Evolutionary conservation across 92 coral and sea anemone species (phyloP).

Genomic region (Epizoanthus stellaris): DNA sequence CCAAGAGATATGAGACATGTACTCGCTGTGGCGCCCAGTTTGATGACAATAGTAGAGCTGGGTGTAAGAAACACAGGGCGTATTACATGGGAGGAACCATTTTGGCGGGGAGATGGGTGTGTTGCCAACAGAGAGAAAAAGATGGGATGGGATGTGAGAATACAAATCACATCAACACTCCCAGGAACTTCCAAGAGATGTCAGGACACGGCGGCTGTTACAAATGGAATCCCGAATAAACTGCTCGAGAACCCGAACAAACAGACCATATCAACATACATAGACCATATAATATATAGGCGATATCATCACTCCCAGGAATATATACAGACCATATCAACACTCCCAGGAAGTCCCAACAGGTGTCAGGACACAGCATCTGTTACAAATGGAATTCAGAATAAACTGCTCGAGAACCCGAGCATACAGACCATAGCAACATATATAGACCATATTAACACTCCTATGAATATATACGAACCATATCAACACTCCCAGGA

Average conservation of each 20-base stretch:
- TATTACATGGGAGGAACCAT: slow-evolving; percentile 86
- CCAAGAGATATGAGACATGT: slow-evolving; percentile 69
- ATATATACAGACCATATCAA: too few relatives aligned
- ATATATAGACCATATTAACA: too few relatives aligned
- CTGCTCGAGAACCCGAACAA: too few relatives aligned
- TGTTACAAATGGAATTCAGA: slow-evolving; percentile 73
- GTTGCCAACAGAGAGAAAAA: slow-evolving; percentile 80
- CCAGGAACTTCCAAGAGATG: slow-evolving; percentile 57
- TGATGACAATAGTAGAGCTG: slow-evolving; percentile 57
- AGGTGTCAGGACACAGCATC: slow-evolving; percentile 67
- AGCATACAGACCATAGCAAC: too few relatives aligned
- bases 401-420: neutral
- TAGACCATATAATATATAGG: too few relatives aligned
- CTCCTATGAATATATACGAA: neutral
- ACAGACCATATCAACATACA: too few relatives aligned
- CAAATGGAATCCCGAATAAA: slow-evolving; percentile 65
- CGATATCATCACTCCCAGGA: too few relatives aligned
- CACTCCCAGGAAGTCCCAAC: slow-evolving; percentile 44
- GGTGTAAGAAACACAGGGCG: slow-evolving; percentile 75
- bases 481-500: slow-evolving; percentile 57
- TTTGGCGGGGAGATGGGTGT: slow-evolving; percentile 85
- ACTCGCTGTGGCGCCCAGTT: slow-evolving; percentile 80
- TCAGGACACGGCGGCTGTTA: slow-evolving; percentile 73
- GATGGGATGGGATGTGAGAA: slow-evolving; percentile 71
- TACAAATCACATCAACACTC: slow-evolving; percentile 56